Conservation (phyloP, 2,113 vertebrate genomes). For the Campylorhamphus procurvoides region DNA sequence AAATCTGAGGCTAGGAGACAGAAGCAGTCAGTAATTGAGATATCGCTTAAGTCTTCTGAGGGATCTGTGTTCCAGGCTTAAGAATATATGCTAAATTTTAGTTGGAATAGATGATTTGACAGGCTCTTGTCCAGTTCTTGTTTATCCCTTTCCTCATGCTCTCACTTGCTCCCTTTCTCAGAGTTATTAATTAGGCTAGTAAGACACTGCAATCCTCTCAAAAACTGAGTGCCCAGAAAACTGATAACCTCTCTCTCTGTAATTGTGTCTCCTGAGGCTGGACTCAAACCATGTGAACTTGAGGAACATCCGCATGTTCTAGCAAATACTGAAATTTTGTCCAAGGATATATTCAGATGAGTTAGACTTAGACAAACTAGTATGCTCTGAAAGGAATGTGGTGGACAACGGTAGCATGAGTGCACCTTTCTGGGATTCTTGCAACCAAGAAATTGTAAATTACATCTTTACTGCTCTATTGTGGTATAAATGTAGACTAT, state of each 20-base stretch:
- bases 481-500: background rate
- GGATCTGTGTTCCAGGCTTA: background rate
- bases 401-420: background rate
- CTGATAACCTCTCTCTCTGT: background rate
- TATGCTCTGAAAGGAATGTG: background rate
- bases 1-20: background rate
- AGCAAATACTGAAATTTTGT: background rate
- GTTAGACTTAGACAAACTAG: background rate
- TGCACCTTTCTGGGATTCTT: background rate
- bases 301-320: background rate
- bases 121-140: background rate
- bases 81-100: background rate
- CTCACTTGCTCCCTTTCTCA: background rate
- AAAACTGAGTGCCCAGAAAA: background rate
- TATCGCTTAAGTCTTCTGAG: background rate
- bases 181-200: background rate
- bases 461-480: background rate
- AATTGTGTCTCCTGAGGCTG: background rate
- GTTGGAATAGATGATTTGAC: background rate
- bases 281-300: background rate
- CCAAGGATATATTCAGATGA: background rate
- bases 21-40: background rate
- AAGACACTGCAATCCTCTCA: background rate
- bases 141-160: background rate
- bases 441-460: background rate